Base-by-base conservation (phyloP, 2,888 invertebrate genomes). In the Sabellastarte sp. region DNA sequence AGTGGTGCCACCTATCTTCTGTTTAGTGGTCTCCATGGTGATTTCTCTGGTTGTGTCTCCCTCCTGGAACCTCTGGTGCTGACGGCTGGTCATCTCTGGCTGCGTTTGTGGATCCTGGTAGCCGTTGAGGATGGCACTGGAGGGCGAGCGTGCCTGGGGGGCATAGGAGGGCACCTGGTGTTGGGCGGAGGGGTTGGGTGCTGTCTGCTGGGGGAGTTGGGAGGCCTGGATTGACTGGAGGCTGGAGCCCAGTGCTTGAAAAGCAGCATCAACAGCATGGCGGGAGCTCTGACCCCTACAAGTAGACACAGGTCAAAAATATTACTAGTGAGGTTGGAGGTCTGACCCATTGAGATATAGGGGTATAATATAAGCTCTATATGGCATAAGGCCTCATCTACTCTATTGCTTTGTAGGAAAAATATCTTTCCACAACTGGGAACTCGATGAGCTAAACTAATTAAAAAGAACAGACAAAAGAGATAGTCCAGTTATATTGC, bases 221-320 rank as follows among this genome's bases (percentile, higher is more conserved):
- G 50, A 24, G 30, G 20, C 15, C 24, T 3, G 32, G 33, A 4
- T 32, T 31, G 3, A 33, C 51, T 24, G 60, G 24, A 5, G n/a
- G 10, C 2, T 50, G 26, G 55, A 26, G 41, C 61, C 66, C 53
- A 66, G 57, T 5, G 58, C 50, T 32, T 61, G 61, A 64, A 57
- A 51, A 32, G 66, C 66, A 50, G 64, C 61, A 52, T 61, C 33
- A 51, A 66, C 57, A 58, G 66, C 64, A 59, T 61, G 24, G 24
- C 50, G 30, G 41, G 56, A 58, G 32, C 24, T 59, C 1, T 61
- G 26, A 50, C 66, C 66, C n/a, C n/a, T n/a, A n/a, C n/a, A n/a
- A n/a, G n/a, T n/a, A n/a, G n/a, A n/a, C n/a, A n/a, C n/a, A n/a
- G n/a, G n/a, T n/a, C n/a, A n/a, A n/a, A n/a, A n/a, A n/a, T n/a